Percentiles rank a stretch among this genome's conserved stretches.
phyloP scores from a whole-genome alignment of 2,113 vertebrate genomes.

The Turdus rufiventris region DNA sequence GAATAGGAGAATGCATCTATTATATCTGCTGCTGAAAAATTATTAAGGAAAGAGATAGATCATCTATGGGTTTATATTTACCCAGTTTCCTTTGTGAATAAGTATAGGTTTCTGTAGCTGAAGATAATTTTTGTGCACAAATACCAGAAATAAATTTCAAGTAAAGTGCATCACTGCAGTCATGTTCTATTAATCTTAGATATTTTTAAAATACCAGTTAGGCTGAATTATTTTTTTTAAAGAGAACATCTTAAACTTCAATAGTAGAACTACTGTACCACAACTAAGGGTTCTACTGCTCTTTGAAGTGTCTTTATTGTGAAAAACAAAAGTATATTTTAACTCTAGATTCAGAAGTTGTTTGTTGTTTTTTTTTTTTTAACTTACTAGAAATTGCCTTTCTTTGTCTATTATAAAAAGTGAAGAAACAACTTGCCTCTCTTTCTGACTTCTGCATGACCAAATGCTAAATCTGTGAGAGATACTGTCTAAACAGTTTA shows the following conservation, averaged over 20 bases:
- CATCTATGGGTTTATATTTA: background rate
- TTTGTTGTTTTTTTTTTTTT: background rate
- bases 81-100: slow-evolving; percentile 26
- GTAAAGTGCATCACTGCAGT: background rate
- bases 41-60: background rate
- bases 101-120: slow-evolving; percentile 30
- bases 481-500: background rate
- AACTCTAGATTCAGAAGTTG: background rate
- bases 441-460: background rate
- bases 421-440: background rate
- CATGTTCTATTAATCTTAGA: background rate
- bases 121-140: background rate
- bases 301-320: background rate
- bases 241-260: background rate
- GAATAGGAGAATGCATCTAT: background rate
- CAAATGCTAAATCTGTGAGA: background rate
- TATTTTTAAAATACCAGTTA: background rate
- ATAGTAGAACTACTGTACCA: background rate
- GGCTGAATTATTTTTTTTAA: background rate
- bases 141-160: slow-evolving; percentile 1
- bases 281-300: background rate
- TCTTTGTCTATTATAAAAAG: background rate
- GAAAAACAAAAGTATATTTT: background rate
- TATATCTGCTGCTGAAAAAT: background rate
- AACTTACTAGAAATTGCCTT: background rate